Conservation (phyloP, 2,113 vertebrate genomes). For the Sprattus sprattus region DNA sequence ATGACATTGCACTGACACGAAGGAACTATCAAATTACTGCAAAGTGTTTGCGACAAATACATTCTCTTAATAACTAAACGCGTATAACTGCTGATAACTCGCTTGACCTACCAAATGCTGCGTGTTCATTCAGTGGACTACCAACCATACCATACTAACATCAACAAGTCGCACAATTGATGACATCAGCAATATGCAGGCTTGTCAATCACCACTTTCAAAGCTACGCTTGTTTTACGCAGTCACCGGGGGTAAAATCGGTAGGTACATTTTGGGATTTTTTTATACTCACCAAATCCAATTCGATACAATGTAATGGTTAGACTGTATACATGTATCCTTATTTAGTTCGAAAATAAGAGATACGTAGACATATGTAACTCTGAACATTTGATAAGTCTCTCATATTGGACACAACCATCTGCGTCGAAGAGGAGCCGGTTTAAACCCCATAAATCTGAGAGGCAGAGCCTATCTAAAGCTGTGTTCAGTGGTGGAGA, state of each 20-base stretch:
- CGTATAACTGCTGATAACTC: background rate
- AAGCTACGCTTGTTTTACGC: background rate
- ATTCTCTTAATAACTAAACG: background rate
- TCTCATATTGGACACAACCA: background rate
- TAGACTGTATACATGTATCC: background rate
- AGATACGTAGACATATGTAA: background rate
- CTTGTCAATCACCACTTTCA: background rate
- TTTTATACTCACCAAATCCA: background rate
- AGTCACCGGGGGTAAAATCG: background rate
- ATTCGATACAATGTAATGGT: too few relatives aligned
- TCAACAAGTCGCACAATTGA: constrained; percentile 22
- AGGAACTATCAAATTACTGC: background rate
- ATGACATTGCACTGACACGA: background rate
- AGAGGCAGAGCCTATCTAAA: constrained; percentile 60
- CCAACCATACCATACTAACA: background rate
- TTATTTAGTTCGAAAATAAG: background rate
- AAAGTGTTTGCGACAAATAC: background rate
- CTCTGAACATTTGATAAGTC: background rate
- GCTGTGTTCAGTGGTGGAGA: constrained; percentile 31
- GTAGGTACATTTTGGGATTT: background rate
- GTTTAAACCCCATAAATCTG: background rate
- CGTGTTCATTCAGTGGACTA: background rate
- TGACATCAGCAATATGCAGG: constrained; percentile 17
- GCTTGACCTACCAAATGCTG: constrained; percentile 19
- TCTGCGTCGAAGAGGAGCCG: background rate